Evolutionary conservation across 2,888 invertebrate genomes (phyloP), one percentile per base, ranked within the genome.

Genomic region (Smittia aterrima): DNA sequence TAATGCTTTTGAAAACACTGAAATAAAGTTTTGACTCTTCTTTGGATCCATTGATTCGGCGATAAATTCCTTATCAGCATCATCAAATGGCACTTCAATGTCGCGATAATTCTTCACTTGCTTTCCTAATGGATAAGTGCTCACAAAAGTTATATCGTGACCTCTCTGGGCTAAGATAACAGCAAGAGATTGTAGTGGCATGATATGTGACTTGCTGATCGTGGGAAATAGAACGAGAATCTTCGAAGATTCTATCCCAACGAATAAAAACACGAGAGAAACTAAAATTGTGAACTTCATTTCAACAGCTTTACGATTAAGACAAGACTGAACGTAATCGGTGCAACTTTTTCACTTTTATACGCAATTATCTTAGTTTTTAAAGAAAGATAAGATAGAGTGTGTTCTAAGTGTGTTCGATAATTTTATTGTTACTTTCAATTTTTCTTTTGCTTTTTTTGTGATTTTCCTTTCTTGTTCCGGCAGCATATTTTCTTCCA

Each of bases 151-250:
- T 0, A 82, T 78, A 76, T 82, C 80, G 75, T 82, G 83, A 0
- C 83, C 82, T 32, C 77, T 76, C 27, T 53, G 20, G 0, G 80
- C 79, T 71, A 83, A 75, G 0, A 78, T 77, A 75, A 79, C 79
- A 66, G 78, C 78, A 1, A 79, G 58, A 0, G 82, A 78, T 80
- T 81, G 80, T 40, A 82, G 79, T 0, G 81, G 79, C 18, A 82
- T 81, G 16, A 81, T 72, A 78, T 82, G 82, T 11, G 82, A 82
- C 1, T 78, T 79, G 47, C 80, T 79, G 66, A 79, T 78, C n/a
- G 81, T 80, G 54, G 81, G 80, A 64, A 81, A 82, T 0, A 83
- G 75, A 0, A 82, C 80, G 74, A 82, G 76, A 40, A 82, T 80
- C 75, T 80, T 80, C 1, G 81, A 72, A 24, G 25, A 40, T 7